These are phyloP conservation scores for Spodoptera picta DNA, from an alignment of 2,888 invertebrate species.

Conservation along the genomic window DNA sequence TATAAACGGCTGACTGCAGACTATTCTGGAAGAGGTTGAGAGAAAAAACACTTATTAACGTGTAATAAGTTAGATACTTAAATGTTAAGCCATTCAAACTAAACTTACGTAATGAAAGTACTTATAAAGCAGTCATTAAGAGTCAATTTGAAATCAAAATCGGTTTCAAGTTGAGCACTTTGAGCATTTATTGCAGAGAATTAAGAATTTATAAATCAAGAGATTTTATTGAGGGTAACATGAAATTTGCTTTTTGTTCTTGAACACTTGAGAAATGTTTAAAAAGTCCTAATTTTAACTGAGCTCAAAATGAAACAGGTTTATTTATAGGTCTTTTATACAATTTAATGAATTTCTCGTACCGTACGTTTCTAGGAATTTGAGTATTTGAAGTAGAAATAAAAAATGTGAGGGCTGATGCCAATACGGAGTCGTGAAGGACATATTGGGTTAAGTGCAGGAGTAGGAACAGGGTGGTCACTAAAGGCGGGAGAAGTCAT, in stretches of 20 bases:
- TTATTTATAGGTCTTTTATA: too few relatives aligned
- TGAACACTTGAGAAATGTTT: conserved; percentile 3
- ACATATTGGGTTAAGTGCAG: too few relatives aligned
- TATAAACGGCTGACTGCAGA: too few relatives aligned
- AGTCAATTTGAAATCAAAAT: conserved; percentile 39
- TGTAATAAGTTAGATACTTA: conserved; percentile 6
- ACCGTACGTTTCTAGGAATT: too few relatives aligned
- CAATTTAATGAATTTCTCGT: too few relatives aligned
- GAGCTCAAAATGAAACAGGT: too few relatives aligned
- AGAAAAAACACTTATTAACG: neutral
- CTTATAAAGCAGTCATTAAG: neutral
- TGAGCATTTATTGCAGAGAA: conserved; percentile 3
- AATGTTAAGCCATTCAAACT: conserved; percentile 10
- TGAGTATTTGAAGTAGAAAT: too few relatives aligned
- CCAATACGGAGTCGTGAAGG: too few relatives aligned
- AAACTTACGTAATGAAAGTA: conserved; percentile 5
- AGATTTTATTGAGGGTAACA: neutral
- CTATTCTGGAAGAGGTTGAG: neutral
- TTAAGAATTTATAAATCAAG: conserved; percentile 7
- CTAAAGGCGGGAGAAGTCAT: too few relatives aligned
- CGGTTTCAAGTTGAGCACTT: conserved; percentile 31
- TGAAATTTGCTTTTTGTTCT: neutral
- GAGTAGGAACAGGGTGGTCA: too few relatives aligned
- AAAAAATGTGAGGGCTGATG: too few relatives aligned
- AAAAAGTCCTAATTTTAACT: too few relatives aligned